Evolutionary conservation across 1,140 invertebrate species (phyloP).

Genomic region (Cecropterus lyciades): DNA sequence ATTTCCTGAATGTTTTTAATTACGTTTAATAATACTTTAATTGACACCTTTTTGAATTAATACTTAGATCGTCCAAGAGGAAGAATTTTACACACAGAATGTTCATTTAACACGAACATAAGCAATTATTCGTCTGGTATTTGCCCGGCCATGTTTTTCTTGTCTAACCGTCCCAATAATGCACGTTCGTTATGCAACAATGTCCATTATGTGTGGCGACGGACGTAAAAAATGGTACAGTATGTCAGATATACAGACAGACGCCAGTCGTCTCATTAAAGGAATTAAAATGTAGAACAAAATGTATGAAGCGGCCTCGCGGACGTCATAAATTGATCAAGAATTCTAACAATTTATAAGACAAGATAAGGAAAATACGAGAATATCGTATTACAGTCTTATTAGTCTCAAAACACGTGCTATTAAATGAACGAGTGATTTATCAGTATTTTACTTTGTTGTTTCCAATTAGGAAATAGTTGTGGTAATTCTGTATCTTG

Average conservation of each 20-base stretch:
- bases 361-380: conserved; percentile 20
- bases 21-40: too few relatives aligned
- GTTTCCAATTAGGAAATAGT: conserved; percentile 9
- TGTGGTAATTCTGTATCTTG: too few relatives aligned
- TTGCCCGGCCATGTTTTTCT: not conserved
- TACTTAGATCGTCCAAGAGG: too few relatives aligned
- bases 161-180: conserved; percentile 12
- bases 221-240: conserved; percentile 24
- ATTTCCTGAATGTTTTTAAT: too few relatives aligned
- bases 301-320: conserved; percentile 25
- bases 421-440: not conserved
- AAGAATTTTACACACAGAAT: too few relatives aligned
- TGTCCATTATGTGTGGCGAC: conserved; percentile 33
- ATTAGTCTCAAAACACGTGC: not conserved
- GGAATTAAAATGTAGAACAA: conserved; percentile 36
- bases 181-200: conserved; percentile 27
- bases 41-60: too few relatives aligned
- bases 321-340: conserved; percentile 29
- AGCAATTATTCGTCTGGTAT: not conserved
- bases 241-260: conserved; percentile 30
- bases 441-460: conserved; percentile 10
- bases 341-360: conserved; percentile 22
- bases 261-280: conserved; percentile 27
- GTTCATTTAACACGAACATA: too few relatives aligned
- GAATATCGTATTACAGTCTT: not conserved